Evolutionary conservation across 2,888 invertebrate genomes (phyloP), one percentile per base, ranked within the genome.

Genomic region (Ochropacha duplaris): DNA sequence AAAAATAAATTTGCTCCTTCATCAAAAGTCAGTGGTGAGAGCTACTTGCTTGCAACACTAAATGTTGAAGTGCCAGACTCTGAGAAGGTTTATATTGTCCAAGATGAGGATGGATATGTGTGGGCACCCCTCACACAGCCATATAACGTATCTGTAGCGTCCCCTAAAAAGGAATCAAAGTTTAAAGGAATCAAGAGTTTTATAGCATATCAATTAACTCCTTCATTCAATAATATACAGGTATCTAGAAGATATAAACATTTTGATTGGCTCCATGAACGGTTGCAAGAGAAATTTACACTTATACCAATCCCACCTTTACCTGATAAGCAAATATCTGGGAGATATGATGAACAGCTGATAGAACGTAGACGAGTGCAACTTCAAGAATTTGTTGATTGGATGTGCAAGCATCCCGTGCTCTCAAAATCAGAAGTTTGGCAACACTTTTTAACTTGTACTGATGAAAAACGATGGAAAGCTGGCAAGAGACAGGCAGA

Each of bases 401-500:
- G 98, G 93, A 98, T 99, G 79, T 98, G 99, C 83, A 94, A 97
- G 58, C 99, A 99, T 93, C 99, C 99, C 2, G 97, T 99, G 9
- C 91, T 99, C 49, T 97, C 98, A 2, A 95, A 95, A 71, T 96
- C 96, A 76, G 97, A 97, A 69, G 99, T 99, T 0, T 99, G 99
- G 97, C 95, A 97, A 80, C 99, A 99, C 86, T 99, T 99, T 86
- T 94, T 99, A 54, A 98, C 98, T 2, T 99, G 99, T 83, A 98
- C 98, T 8, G 99, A 99, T 90, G 99, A 98, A 75, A 99, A 98
- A 86, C 95, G 96, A 71, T 99, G 99, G 99, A 99, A 99, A 90
- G 95, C 95, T 54, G 99, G 99, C 4, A 99, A 99, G 88, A 93
- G 99, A 64, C 96, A 95, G 86, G 99, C 99, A 0, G 99, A 99